Percentiles rank a stretch among this genome's conserved stretches.
These are phyloP conservation scores for Polydrusus cervinus DNA, from an alignment of 2,888 invertebrate species.

Conservation along the genomic window DNA sequence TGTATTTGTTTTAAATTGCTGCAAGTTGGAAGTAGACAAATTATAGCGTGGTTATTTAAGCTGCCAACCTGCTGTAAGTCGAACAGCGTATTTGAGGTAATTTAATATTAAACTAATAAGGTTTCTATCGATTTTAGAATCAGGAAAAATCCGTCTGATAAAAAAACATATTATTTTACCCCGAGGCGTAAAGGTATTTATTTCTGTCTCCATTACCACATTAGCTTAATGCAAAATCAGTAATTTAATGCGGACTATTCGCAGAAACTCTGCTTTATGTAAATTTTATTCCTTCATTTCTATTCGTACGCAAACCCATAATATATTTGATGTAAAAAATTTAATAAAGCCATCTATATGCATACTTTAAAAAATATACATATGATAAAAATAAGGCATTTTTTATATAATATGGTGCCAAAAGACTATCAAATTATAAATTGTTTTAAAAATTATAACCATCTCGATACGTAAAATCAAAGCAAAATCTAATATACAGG, in stretches of 20 bases:
- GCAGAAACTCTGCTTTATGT: not conserved
- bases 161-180: slow-evolving; percentile 17
- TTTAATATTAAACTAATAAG: slow-evolving; percentile 21
- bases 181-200: slow-evolving; percentile 17
- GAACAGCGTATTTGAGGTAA: not conserved
- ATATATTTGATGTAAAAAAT: no score
- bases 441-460: no score
- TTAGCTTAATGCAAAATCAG: slow-evolving; percentile 14
- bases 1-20: no score
- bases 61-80: not conserved
- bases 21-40: no score
- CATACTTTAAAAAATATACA: not conserved
- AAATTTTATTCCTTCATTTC: not conserved
- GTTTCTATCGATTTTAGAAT: slow-evolving; percentile 12
- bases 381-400: not conserved
- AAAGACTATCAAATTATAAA: no score
- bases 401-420: no score
- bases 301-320: no score
- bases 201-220: not conserved
- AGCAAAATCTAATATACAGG: no score
- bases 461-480: no score
- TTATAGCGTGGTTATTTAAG: not conserved
- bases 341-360: no score
- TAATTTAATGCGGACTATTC: not conserved
- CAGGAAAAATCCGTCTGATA: slow-evolving; percentile 12